phyloP scores from a whole-genome alignment of 1,140 invertebrate genomes.

The Drosophila rhopaloa region DNA sequence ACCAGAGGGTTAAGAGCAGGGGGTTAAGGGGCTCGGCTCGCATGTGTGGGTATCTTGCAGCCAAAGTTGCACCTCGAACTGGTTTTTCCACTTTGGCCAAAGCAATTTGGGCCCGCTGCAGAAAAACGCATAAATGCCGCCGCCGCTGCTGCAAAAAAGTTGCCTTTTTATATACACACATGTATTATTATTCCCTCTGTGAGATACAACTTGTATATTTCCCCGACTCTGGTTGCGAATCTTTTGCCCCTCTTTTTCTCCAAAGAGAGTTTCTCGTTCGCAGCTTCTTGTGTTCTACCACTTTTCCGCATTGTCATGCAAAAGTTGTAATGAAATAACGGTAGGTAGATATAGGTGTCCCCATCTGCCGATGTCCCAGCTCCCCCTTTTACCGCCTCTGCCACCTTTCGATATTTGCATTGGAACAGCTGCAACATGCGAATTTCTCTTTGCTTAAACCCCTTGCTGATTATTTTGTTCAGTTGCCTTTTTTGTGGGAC shows the following conservation, averaged over 20 bases:
- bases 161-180: constrained; percentile 14
- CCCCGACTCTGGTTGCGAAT: constrained; percentile 12
- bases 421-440: constrained; percentile 37
- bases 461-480: constrained; percentile 21
- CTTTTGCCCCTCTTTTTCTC: constrained; percentile 20
- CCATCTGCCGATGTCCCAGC: constrained; percentile 6
- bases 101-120: constrained; percentile 75
- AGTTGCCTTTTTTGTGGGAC: not conserved
- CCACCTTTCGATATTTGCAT: not conserved
- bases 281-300: constrained; percentile 26
- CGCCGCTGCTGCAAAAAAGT: constrained; percentile 44
- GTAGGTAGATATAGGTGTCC: constrained; percentile 36
- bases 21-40: not conserved
- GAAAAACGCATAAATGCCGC: constrained; percentile 48
- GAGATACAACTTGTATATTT: constrained; percentile 15
- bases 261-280: constrained; percentile 14
- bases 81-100: constrained; percentile 82
- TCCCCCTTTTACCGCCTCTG: too few relatives aligned
- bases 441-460: constrained; percentile 31
- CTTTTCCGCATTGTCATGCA: constrained; percentile 71
- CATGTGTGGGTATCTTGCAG: constrained; percentile 54
- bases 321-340: constrained; percentile 81
- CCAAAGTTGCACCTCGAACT: constrained; percentile 66
- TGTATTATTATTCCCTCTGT: constrained; percentile 20
- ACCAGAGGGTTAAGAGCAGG: constrained; percentile 28